phyloP scores from a whole-genome alignment of 2,888 invertebrate species.

The Myopa tessellatipennis region DNA sequence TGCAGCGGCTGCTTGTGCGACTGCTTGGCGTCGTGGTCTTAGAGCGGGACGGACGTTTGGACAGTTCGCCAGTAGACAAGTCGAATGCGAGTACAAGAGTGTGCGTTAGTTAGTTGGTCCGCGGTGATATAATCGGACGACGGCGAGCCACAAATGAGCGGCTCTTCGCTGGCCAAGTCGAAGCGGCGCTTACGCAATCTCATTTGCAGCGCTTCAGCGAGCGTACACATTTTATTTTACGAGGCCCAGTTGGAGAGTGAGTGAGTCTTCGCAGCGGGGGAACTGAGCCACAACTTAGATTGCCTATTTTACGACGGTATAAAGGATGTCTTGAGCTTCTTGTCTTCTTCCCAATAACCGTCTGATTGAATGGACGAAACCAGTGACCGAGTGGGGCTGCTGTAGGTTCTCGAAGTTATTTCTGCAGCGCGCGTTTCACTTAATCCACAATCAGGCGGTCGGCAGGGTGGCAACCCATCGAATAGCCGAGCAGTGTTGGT shows the following conservation, averaged over 20 bases:
- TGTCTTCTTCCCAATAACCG: background rate
- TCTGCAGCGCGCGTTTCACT: background rate
- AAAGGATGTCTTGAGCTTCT: constrained; percentile 15
- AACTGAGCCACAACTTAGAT: background rate
- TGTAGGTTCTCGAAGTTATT: constrained; percentile 9
- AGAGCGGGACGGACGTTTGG: background rate
- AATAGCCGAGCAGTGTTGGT: background rate
- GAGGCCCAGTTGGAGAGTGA: background rate
- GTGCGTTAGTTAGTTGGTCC: constrained; percentile 3
- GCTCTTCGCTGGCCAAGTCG: constrained; percentile 47
- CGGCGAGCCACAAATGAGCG: constrained; percentile 20
- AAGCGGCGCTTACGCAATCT: constrained; percentile 44
- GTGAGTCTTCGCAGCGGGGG: constrained; percentile 15
- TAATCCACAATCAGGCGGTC: constrained; percentile 5
- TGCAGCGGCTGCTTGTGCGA: too few species aligned
- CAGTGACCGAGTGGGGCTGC: background rate
- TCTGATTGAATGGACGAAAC: background rate
- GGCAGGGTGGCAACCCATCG: background rate
- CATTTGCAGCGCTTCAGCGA: constrained; percentile 62
- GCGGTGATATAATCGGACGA: constrained; percentile 35
- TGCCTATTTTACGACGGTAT: constrained; percentile 20
- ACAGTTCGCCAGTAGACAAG: background rate
- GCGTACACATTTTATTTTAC: constrained; percentile 17
- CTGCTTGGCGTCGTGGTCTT: background rate
- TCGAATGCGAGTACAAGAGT: background rate